Evolutionary conservation across 2,797 vertebrate genomes (phyloP), one percentile per base, ranked within the genome.

Genomic region (Garrulus glandarius): DNA sequence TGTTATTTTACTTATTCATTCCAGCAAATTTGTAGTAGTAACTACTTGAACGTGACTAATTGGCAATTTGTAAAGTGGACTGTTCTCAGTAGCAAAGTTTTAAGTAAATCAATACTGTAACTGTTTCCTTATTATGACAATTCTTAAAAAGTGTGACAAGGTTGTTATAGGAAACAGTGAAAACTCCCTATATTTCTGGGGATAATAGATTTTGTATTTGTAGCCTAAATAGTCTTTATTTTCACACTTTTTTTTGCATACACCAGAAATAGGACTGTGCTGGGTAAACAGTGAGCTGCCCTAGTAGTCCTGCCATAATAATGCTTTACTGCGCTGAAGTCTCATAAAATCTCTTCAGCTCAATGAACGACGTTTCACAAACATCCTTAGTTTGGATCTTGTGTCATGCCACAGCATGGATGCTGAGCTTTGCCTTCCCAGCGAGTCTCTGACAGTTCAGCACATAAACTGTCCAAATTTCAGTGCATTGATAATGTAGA

Each of bases 51-150:
- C 34, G 55, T 74, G 59, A 85, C 65, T 91, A 89, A 93, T 59
- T 92, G 95, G 87, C 84, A 92, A 72, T 88, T 81, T 79, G 71
- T 93, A 90, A 92, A 94, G 64, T 81, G 79, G 89, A 78, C 92
- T 78, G 49, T 84, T 93, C 68, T 91, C 87, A 89, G 53, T 37
- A 89, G 81, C 82, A 81, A 87, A 92, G 39, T 91, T 94, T 89
- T 91, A 94, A 91, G 84, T 77, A 87, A 69, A 75, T 78, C 43
- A 74, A 3, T 83, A 50, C 39, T 92, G 39, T 60, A 85, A 64
- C 89, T 92, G 75, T 80, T 95, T 95, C 87, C 87, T 87, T 96
- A 94, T 93, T 97, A 84, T 93, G 93, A 93, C 89, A 96, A 89
- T 80, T 96, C 82, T 94, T 91, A 69, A 64, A 89, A 95, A 84